Evolutionary conservation across 1,140 invertebrate genomes (phyloP).

Genomic region (Halyomorpha halys): DNA sequence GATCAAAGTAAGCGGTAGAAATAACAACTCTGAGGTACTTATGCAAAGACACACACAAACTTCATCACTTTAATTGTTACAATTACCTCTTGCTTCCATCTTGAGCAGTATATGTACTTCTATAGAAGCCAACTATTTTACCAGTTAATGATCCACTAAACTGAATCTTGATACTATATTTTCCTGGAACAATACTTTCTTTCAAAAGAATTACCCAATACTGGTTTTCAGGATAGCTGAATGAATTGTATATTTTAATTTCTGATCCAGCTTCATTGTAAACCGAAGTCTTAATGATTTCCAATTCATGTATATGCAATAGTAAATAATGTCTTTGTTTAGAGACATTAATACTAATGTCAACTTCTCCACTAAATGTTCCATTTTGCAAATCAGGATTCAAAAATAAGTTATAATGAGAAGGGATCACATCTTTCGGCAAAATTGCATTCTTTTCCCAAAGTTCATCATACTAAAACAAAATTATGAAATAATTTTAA

Average conservation of each 20-base stretch:
- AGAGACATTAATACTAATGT: constrained; percentile 52
- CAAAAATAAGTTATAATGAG: constrained; percentile 63
- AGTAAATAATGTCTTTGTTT: constrained; percentile 49
- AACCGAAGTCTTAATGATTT: constrained; percentile 36
- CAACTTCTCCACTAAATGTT: constrained; percentile 58
- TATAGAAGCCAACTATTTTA: constrained; percentile 67
- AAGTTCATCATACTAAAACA: neutral
- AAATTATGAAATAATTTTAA: neutral
- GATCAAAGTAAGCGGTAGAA: neutral
- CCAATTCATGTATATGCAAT: constrained; percentile 57
- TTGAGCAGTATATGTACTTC: constrained; percentile 50
- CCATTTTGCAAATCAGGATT: constrained; percentile 59
- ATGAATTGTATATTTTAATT: constrained; percentile 36
- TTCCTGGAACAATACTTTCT: constrained; percentile 42
- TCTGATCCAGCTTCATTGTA: constrained; percentile 32
- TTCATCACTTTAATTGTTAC: neutral
- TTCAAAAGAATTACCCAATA: constrained; percentile 52
- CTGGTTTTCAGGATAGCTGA: constrained; percentile 47
- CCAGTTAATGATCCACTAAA: constrained; percentile 57
- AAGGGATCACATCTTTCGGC: constrained; percentile 52
- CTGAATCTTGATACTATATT: constrained; percentile 51
- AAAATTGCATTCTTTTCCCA: constrained; percentile 45
- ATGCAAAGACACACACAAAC: neutral
- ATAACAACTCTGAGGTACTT: neutral
- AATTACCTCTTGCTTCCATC: constrained; percentile 22